Percentiles rank a stretch among this genome's conserved stretches.
phyloP scores from a whole-genome alignment of 2,113 vertebrate species.

The Rhinogobius similis region DNA sequence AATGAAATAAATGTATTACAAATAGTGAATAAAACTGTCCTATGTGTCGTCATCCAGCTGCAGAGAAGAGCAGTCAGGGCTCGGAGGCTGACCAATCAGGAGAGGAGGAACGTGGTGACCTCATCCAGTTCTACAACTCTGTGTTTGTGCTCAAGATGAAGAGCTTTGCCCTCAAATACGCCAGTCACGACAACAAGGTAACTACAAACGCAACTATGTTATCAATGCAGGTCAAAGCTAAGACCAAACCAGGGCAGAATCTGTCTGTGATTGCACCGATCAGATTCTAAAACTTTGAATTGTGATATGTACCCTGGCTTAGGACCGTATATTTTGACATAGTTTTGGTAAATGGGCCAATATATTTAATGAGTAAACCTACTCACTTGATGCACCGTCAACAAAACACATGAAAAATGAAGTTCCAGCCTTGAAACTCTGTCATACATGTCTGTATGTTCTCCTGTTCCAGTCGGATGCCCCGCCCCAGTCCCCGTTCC shows the following conservation, averaged over 20 bases:
- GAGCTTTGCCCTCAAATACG: constrained; percentile 88
- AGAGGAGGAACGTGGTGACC: constrained; percentile 87
- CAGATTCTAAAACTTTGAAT: too few species aligned
- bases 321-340: too few species aligned
- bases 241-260: too few species aligned
- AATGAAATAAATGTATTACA: too few species aligned
- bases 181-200: constrained; percentile 83
- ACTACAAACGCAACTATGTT: neutral
- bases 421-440: neutral
- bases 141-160: constrained; percentile 89
- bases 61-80: constrained; percentile 52
- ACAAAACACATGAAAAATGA: neutral
- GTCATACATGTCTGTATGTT: neutral
- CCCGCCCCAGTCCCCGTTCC: constrained; percentile 90
- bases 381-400: neutral
- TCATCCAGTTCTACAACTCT: constrained; percentile 94
- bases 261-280: too few species aligned
- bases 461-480: constrained; percentile 82
- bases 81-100: constrained; percentile 32
- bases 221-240: neutral
- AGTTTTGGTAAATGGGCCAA: neutral
- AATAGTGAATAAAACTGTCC: too few species aligned
- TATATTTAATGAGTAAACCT: neutral
- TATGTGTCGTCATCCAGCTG: constrained; percentile 44
- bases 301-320: too few species aligned